Evolutionary conservation across 1,140 invertebrate species (phyloP).

Genomic region (Ceratina calcarata): DNA sequence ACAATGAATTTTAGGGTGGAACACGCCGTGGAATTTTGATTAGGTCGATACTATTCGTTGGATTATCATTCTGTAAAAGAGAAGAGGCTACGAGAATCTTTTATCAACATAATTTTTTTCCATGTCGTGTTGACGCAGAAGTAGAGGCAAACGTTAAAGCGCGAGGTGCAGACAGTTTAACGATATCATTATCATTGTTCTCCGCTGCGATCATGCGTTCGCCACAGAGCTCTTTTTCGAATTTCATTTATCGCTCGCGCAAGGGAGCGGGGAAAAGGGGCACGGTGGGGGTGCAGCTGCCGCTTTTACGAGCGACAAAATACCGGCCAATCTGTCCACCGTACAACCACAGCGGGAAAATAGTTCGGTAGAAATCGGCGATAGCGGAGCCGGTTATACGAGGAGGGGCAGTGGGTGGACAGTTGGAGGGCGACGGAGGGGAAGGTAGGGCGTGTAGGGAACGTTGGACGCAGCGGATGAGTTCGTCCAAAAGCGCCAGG

Average conservation of each 20-base stretch:
- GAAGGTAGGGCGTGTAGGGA: conserved; percentile 12
- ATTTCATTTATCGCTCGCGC: conserved; percentile 47
- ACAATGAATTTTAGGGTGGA: background rate
- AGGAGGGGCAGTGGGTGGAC: conserved; percentile 33
- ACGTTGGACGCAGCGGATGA: conserved; percentile 58
- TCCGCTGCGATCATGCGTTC: background rate
- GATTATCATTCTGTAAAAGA: background rate
- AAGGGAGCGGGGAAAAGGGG: background rate
- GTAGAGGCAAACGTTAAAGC: background rate
- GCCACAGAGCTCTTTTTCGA: conserved; percentile 37
- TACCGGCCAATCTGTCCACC: conserved; percentile 74
- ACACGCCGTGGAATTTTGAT: background rate
- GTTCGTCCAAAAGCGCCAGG: conserved; percentile 72
- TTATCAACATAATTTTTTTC: background rate
- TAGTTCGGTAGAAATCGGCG: conserved; percentile 73
- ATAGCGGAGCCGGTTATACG: conserved; percentile 60
- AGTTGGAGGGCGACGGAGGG: conserved; percentile 31
- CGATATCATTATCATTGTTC: too few species aligned
- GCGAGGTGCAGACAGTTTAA: background rate
- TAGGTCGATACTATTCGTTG: background rate
- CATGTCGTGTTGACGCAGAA: too few species aligned
- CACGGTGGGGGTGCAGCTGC: conserved; percentile 22
- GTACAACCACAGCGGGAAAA: conserved; percentile 72
- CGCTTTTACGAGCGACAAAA: conserved; percentile 76
- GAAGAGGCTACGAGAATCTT: background rate